Percentiles rank a stretch among this genome's conserved stretches.
Conservation (phyloP, 2,797 vertebrate genomes). For the Natrix natrix region DNA sequence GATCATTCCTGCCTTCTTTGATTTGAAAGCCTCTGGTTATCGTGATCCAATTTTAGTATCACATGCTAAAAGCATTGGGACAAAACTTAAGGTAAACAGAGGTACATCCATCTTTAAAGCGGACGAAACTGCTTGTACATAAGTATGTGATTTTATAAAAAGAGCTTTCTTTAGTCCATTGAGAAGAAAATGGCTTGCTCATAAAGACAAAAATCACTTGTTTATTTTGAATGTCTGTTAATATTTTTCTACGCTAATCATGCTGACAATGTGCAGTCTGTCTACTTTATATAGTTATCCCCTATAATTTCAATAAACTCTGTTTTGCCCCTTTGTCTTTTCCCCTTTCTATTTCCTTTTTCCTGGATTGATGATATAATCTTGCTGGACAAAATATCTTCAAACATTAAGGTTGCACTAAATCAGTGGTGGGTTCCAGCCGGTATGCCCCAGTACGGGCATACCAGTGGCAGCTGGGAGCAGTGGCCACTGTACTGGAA, state of each 20-base stretch:
- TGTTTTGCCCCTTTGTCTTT: background rate
- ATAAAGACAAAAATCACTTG: background rate
- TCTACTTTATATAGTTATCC: background rate
- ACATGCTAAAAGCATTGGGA: conserved; percentile 84
- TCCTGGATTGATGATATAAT: background rate
- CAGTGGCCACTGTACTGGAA: no score
- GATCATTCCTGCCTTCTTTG: conserved; percentile 80
- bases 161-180: background rate
- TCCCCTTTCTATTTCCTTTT: background rate
- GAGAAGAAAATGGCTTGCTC: background rate
- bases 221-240: background rate
- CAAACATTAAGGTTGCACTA: background rate
- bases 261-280: background rate
- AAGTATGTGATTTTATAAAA: background rate
- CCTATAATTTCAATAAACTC: background rate
- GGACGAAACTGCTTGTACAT: background rate
- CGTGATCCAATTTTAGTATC: conserved; percentile 84
- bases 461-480: no score
- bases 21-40: conserved; percentile 83
- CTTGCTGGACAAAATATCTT: background rate
- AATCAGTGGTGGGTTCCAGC: background rate
- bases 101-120: background rate
- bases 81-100: conserved; percentile 82
- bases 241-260: background rate
- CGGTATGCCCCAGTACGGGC: no score